Evolutionary conservation across 2,113 vertebrate genomes (phyloP).

Genomic region (Pseudopipra pipra): DNA sequence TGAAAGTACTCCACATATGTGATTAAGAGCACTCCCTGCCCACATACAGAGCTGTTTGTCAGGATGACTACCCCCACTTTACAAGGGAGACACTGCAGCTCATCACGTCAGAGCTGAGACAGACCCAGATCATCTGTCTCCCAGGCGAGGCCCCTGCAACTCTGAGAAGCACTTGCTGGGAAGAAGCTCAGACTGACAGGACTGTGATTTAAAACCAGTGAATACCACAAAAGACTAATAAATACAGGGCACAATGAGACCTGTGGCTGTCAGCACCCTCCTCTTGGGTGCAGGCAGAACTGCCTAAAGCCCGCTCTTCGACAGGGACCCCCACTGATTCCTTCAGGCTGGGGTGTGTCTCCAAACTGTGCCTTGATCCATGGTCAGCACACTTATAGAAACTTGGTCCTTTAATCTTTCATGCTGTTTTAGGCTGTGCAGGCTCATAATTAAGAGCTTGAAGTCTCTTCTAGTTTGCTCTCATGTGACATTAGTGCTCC

Average conservation of each 20-base stretch:
- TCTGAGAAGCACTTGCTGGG: background rate
- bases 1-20: background rate
- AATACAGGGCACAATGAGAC: background rate
- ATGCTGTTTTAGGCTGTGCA: background rate
- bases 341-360: accelerated
- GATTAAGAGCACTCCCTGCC: slow-evolving; percentile 40
- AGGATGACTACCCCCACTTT: slow-evolving; percentile 43
- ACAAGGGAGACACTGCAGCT: slow-evolving; percentile 22
- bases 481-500: slow-evolving; percentile 9
- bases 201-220: background rate
- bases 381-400: background rate
- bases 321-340: background rate
- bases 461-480: background rate
- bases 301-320: accelerated
- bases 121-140: background rate
- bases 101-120: slow-evolving; percentile 16
- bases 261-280: background rate
- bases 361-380: accelerated
- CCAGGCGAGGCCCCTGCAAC: background rate
- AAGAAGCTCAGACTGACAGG: background rate
- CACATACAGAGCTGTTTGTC: slow-evolving; percentile 35
- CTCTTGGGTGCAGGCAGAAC: accelerated
- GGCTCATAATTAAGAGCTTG: slow-evolving; percentile 1
- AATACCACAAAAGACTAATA: background rate
- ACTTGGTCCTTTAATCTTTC: background rate